A percentile compares a stretch with the other conserved stretches of the same genome.
phyloP scores from a whole-genome alignment of 2,888 invertebrate genomes.

The Saturnia pavonia region DNA sequence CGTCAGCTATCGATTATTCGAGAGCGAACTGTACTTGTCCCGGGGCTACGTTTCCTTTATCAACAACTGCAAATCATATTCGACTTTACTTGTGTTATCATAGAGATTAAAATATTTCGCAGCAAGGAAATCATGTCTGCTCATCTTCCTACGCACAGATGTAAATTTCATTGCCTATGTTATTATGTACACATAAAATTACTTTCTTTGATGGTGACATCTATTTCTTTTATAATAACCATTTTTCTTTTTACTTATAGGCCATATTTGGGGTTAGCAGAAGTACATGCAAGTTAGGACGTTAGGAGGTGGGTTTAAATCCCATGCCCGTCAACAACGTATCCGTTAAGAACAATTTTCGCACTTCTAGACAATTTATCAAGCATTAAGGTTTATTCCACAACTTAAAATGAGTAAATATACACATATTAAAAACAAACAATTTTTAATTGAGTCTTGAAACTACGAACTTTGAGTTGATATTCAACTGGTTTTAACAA shows the following conservation, averaged over 20 bases:
- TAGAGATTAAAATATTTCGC: background rate
- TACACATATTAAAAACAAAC: background rate
- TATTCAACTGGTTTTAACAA: too few relatives aligned
- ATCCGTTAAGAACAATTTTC: too few relatives aligned
- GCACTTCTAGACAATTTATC: too few relatives aligned
- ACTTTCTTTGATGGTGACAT: slow-evolving; percentile 5
- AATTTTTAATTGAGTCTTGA: background rate
- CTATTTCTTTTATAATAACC: slow-evolving; percentile 13
- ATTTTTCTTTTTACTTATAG: background rate
- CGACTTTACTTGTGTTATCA: background rate
- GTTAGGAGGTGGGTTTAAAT: too few relatives aligned
- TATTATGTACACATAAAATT: slow-evolving; percentile 14
- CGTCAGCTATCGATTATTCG: slow-evolving; percentile 81
- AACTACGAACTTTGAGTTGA: too few relatives aligned
- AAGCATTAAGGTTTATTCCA: too few relatives aligned
- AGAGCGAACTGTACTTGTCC: slow-evolving; percentile 71
- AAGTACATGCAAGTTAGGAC: background rate
- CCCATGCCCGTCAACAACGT: too few relatives aligned
- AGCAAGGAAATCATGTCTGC: slow-evolving; percentile 57
- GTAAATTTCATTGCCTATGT: slow-evolving; percentile 13
- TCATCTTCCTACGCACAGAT: slow-evolving; percentile 46
- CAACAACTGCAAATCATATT: slow-evolving; percentile 29
- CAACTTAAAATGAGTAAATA: too few relatives aligned
- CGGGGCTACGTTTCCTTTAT: slow-evolving; percentile 64
- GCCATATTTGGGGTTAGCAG: background rate